Base-by-base conservation (phyloP, 2,888 invertebrate genomes). In the Metallyticus violacea region DNA sequence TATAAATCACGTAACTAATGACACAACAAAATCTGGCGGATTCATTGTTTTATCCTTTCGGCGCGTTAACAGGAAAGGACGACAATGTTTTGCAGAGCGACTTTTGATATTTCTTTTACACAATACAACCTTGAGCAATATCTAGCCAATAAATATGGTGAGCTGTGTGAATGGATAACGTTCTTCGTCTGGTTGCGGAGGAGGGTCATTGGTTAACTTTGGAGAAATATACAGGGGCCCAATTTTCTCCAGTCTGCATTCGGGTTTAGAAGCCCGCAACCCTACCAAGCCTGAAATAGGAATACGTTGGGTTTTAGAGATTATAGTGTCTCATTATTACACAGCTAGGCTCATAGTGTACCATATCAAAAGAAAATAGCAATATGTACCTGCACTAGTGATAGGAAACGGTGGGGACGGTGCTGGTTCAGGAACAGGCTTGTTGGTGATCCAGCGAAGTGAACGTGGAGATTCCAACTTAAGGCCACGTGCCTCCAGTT, bases 161-260 rank as follows among this genome's bases (percentile, higher is more conserved):
- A 77, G 27, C 30, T 87, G 87, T 3, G 27, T 15, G 4, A 9
- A 5, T 26, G 40, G 76, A 27, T 25, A 15, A 15, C 3, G 22
- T 3, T 26, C 28, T 29, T 28, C 86, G 3, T 6, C 40, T 62
- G 40, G 40, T 62, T 62, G 15, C 0, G 40, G 40, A 15, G 87
- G 87, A 9, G 91, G 92, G 30, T 91, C 90, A 26, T 93, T 91
- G 6, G 92, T 93, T 27, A 89, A 89, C 87, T 90, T 91, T 9
- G 93, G 92, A 86, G 93, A 92, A 77, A 92, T 89, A 88, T 93
- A 92, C 79, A 93, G 88, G 0, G 91, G 91, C 4, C 93, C 93
- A 26, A 91, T 90, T 88, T 91, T 91, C 89, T 93, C 93, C 83
- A 93, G 89, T 86, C 91, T 90, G 88, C 91, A 91, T 82, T 92